Conservation (phyloP, 2,797 vertebrate species). For the Poecile montanus region DNA sequence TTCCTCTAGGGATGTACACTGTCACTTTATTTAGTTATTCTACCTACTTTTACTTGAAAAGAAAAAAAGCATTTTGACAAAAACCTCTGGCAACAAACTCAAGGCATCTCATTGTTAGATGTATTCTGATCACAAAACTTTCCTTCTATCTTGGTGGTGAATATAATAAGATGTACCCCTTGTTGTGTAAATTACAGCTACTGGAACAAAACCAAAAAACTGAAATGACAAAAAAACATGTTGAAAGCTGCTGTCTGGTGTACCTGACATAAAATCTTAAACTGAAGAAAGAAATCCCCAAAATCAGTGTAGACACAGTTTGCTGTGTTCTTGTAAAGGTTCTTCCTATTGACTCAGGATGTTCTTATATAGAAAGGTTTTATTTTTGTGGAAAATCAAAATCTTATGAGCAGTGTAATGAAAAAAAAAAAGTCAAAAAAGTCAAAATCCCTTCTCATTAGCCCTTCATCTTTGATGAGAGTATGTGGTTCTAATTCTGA, state of each 20-base stretch:
- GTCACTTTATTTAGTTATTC: conserved; percentile 34
- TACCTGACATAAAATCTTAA: background rate
- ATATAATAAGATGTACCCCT: conserved; percentile 23
- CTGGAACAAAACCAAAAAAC: conserved; percentile 14
- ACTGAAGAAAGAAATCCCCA: background rate
- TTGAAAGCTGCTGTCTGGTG: conserved; percentile 2
- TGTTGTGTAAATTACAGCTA: conserved; percentile 35
- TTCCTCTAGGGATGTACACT: background rate
- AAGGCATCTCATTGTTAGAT: background rate
- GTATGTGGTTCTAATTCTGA: background rate
- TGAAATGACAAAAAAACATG: background rate
- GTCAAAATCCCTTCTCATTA: background rate
- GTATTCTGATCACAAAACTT: conserved; percentile 10
- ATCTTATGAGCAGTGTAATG: background rate
- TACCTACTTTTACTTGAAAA: conserved; percentile 42
- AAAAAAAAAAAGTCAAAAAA: background rate
- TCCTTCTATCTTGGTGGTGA: background rate
- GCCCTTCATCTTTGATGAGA: background rate
- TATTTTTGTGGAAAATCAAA: background rate
- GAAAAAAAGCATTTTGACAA: conserved; percentile 37
- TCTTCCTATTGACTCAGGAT: background rate
- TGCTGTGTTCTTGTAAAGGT: background rate
- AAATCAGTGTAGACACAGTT: background rate
- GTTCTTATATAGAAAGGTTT: background rate
- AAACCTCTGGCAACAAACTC: conserved; percentile 26